Percentiles rank a stretch among this genome's conserved stretches.
phyloP scores from a whole-genome alignment of 2,888 invertebrate genomes.

The Choristoneura rosaceana region DNA sequence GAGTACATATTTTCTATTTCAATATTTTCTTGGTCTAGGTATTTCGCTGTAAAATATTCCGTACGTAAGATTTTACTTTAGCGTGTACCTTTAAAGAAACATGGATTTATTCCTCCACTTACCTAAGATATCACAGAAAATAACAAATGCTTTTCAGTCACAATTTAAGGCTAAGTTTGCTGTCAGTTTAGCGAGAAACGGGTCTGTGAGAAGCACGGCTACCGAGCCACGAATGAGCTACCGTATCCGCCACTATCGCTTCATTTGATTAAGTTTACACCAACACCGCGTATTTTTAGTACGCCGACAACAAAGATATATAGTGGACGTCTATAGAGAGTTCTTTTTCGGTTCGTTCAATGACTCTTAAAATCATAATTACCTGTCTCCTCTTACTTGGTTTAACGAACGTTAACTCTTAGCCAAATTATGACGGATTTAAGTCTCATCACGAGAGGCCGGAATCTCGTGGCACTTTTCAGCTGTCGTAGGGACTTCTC shows the following conservation, averaged over 20 bases:
- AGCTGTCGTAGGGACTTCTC: no score
- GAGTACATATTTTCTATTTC: neutral
- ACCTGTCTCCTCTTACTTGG: neutral
- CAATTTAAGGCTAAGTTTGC: neutral
- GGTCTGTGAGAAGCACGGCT: conserved; percentile 59
- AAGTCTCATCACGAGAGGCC: neutral
- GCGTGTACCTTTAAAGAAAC: neutral
- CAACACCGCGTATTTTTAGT: conserved; percentile 67
- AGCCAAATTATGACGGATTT: neutral
- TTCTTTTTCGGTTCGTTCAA: conserved; percentile 33
- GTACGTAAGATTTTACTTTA: neutral
- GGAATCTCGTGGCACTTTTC: no score
- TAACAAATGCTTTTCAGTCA: neutral
- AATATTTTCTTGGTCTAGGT: neutral
- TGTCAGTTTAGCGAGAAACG: neutral
- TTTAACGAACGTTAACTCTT: neutral
- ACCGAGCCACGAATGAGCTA: conserved; percentile 66
- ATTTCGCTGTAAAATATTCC: neutral
- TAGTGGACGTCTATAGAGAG: conserved; percentile 37
- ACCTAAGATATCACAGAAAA: conserved; percentile 1
- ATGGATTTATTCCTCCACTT: neutral
- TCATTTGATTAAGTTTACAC: conserved; percentile 73
- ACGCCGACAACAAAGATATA: conserved; percentile 60
- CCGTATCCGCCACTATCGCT: conserved; percentile 49
- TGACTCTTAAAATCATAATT: conserved; percentile 25